Evolutionary conservation across 2,797 vertebrate species (phyloP).

Genomic region (Neoniphon sammara): DNA sequence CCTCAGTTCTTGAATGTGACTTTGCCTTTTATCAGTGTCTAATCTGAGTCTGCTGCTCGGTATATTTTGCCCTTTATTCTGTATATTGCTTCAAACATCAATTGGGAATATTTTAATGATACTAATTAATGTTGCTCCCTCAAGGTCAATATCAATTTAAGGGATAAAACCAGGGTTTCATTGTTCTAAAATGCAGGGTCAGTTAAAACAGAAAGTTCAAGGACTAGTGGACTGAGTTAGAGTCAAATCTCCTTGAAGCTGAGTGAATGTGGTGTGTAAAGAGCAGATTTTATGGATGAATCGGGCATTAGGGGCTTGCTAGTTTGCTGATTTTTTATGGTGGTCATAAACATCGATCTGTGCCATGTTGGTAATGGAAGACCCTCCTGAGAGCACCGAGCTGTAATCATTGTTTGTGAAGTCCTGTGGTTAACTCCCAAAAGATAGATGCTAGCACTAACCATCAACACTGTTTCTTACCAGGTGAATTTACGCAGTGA

Average conservation of each 20-base stretch:
- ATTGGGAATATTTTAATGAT: conserved; percentile 22
- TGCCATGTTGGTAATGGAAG: conserved; percentile 75
- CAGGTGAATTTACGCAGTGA: conserved; percentile 45
- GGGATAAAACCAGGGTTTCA: conserved; percentile 6
- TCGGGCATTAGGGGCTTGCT: conserved; percentile 56
- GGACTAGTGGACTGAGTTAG: conserved; percentile 14
- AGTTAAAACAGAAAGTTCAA: conserved; percentile 10
- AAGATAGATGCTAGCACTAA: conserved; percentile 20
- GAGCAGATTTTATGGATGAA: conserved; percentile 64
- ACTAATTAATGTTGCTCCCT: not conserved
- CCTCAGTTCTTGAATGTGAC: conserved; percentile 12
- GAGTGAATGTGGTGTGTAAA: conserved; percentile 24
- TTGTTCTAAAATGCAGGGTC: conserved; percentile 15
- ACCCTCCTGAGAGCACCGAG: conserved; percentile 76
- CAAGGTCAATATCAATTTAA: conserved; percentile 16
- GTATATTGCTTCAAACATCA: conserved; percentile 7
- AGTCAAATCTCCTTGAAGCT: conserved; percentile 47
- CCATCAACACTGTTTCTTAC: conserved; percentile 24
- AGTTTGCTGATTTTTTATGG: conserved; percentile 76
- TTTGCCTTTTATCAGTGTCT: conserved; percentile 47
- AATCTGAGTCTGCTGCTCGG: conserved; percentile 28
- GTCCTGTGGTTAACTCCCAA: conserved; percentile 36
- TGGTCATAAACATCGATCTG: conserved; percentile 83
- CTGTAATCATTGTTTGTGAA: conserved; percentile 77
- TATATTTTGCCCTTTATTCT: conserved; percentile 11